Base-by-base conservation (phyloP, 2,888 invertebrate genomes). In the Dryadula phaetusa region DNA sequence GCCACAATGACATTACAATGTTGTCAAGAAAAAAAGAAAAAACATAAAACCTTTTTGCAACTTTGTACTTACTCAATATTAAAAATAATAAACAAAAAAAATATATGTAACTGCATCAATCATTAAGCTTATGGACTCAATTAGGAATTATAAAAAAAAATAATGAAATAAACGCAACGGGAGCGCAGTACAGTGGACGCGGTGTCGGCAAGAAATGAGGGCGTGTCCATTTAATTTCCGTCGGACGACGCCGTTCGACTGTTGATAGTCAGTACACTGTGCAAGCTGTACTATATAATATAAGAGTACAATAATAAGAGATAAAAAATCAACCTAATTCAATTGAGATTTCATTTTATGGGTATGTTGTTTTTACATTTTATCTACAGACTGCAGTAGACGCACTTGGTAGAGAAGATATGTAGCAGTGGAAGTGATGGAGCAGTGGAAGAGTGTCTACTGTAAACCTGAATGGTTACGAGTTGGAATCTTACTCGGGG, bases 191-290 rank as follows among this genome's bases (percentile, higher is more conserved):
- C 65, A 75, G 71, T 72, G 73, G 69, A 67, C 70, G 70, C 69
- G 62, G 70, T 70, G 71, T 72, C 66, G 68, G 71, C 67, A 72
- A 70, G 73, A 74, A 76, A 75, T 75, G 79, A 79, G 82, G 83
- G 83, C 81, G 83, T 81, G 82, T 75, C 83, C 76, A 81, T 82
- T 82, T 82, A 85, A 84, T 85, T 82, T 86, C 85, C 84, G 83
- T 76, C 78, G 75, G 74, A 73, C 77, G 72, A 77, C 73, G 72
- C 65, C 71, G 72, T 62, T 69, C 74, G 66, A 68, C 64, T 60
- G 67, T 67, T 69, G 74, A 76, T 76, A 73, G 71, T 67, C 64
- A 46, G 46, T 56, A 42, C 60, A 62, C 62, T 53, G 62, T 62
- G 64, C 64, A 67, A 68, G 58, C 53, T 53, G 53, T 56, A 54